A percentile compares a stretch with the other conserved stretches of the same genome.
phyloP scores from a whole-genome alignment of 30 jellyfish, hydroid and myxozoan genomes.

The Clytia hemisphaerica region DNA sequence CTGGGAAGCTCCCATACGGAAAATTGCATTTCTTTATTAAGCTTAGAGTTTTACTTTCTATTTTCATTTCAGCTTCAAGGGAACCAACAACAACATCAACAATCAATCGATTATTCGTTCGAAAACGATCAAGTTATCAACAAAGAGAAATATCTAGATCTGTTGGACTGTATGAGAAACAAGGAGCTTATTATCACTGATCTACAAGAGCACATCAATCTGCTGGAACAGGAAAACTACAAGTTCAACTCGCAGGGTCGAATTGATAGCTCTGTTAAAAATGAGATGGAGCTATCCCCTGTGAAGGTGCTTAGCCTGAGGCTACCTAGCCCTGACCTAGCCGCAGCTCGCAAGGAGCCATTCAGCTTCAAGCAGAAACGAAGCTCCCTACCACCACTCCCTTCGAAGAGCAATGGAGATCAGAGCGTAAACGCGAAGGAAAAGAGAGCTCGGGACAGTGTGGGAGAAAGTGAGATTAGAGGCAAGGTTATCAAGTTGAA shows the following conservation, averaged over 20 bases:
- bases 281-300: constrained; percentile 3
- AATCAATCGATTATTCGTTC: background rate
- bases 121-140: background rate
- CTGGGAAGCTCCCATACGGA: too few relatives aligned
- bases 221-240: background rate
- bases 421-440: background rate
- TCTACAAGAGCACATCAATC: background rate
- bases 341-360: background rate
- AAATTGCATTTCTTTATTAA: too few relatives aligned
- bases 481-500: background rate
- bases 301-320: background rate
- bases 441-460: constrained; percentile 1
- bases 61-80: too few relatives aligned
- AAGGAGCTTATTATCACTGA: background rate
- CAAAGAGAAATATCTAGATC: constrained; percentile 10
- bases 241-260: background rate
- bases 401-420: too few relatives aligned
- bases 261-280: background rate
- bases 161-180: background rate
- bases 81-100: background rate
- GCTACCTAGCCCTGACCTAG: constrained; percentile 12
- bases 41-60: too few relatives aligned
- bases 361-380: background rate
- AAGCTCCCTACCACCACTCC: constrained; percentile 10
- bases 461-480: constrained; percentile 18